Percentiles rank a stretch among this genome's conserved stretches.
Evolutionary conservation across 2,888 invertebrate genomes (phyloP).

Genomic region (Platerodrilus igneus): DNA sequence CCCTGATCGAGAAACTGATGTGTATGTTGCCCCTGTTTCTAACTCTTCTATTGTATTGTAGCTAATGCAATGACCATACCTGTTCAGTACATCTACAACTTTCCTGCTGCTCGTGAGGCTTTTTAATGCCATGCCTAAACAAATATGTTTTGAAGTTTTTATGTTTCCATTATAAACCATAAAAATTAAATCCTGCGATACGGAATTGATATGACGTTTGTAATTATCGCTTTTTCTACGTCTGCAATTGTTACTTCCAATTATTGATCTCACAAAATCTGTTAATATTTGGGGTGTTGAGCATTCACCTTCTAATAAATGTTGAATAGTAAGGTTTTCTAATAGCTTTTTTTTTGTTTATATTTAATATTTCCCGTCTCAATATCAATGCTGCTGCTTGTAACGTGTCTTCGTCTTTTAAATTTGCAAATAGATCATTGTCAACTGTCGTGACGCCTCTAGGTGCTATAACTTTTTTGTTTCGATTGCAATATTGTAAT

Average conservation of each 20-base stretch:
- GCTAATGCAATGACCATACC: constrained; percentile 35
- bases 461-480: background rate
- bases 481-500: constrained; percentile 8
- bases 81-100: constrained; percentile 33
- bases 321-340: constrained; percentile 3
- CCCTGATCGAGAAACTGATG: background rate
- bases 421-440: background rate
- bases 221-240: constrained; percentile 14
- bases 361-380: constrained; percentile 8
- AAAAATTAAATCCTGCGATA: constrained; percentile 25
- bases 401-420: constrained; percentile 13
- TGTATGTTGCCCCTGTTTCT: constrained; percentile 35
- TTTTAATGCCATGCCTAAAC: constrained; percentile 35
- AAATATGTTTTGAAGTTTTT: constrained; percentile 32
- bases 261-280: constrained; percentile 16
- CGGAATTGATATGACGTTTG: constrained; percentile 18
- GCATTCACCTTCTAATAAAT: constrained; percentile 25
- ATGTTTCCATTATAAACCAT: constrained; percentile 26
- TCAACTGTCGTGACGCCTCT: too few species aligned
- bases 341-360: constrained; percentile 8
- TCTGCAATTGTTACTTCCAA: constrained; percentile 20
- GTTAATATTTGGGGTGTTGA: constrained; percentile 14
- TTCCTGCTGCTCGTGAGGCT: constrained; percentile 33
- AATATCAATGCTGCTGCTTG: constrained; percentile 15
- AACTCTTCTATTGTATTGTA: constrained; percentile 32